These are phyloP conservation scores for Oreotragus oreotragus DNA, from an alignment of 2,113 vertebrate species.

Conservation along the genomic window DNA sequence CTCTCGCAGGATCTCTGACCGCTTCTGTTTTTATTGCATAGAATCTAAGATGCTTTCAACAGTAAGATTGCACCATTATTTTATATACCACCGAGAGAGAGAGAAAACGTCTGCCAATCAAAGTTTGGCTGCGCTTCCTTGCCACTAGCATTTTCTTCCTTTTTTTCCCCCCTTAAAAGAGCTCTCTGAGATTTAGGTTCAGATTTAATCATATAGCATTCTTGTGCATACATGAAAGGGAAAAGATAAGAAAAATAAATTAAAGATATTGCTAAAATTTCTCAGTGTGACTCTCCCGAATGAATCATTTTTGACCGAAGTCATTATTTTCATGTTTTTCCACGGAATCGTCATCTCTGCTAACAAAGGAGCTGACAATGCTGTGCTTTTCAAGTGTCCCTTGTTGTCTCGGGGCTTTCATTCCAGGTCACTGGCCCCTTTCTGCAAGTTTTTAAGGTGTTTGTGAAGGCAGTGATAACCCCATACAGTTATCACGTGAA, in stretches of 20 bases:
- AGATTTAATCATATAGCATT: neutral
- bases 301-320: neutral
- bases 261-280: neutral
- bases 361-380: neutral
- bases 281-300: neutral
- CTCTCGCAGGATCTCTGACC: neutral
- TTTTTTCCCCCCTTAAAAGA: neutral
- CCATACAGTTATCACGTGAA: neutral
- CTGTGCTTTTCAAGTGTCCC: neutral
- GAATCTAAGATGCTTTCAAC: neutral
- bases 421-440: neutral
- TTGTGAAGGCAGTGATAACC: neutral
- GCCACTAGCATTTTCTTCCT: neutral
- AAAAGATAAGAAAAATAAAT: neutral
- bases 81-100: neutral
- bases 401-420: neutral
- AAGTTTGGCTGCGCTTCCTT: neutral
- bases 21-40: neutral
- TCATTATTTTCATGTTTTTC: neutral
- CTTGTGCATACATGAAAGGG: neutral
- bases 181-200: neutral
- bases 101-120: neutral
- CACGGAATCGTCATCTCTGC: accelerated
- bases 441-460: neutral
- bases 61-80: neutral